Evolutionary conservation across 2,888 invertebrate species (phyloP), one percentile per base, ranked within the genome.

Genomic region (Scaptomyza tumidula): DNA sequence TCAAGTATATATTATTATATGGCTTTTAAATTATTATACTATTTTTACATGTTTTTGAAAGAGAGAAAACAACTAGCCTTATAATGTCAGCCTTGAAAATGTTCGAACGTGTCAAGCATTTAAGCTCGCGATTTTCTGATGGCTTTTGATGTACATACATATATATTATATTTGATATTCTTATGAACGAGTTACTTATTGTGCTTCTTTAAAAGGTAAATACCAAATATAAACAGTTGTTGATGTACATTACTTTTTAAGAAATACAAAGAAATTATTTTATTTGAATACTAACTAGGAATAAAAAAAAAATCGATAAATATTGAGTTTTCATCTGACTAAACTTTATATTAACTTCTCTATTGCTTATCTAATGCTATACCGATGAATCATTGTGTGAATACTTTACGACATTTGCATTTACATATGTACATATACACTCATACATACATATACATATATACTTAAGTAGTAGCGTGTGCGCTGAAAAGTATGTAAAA

Each of bases 401-500:
- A 65, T 41, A 45, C 31, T 29, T 54, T 65, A 14, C 65, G 54
- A 13, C 37, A 65, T 63, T 64, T 44, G 31, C 53, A 64, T 64
- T 31, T 62, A 19, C 56, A 60, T 37, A 24, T n/a, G 3, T 37
- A 27, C 11, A 50, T 37, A 33, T 9, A 7, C n/a, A 48, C 27
- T 1, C 10, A 33, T 33, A 33, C 33, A 33, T 10, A 33, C 6
- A 33, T 49, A 19, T 6, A 13, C 13, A 44, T 44, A 27, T 24
- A 35, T 6, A 35, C 5, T 6, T 10, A 24, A 24, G 6, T 50
- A n/a, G 10, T 52, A 16, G 16, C 29, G 37, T 29, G 5, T 44
- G 54, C 63, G 73, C 72, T 76, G 35, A 73, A 76, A 74, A 74
- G 60, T 74, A 71, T 71, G 77, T 74, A 56, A 70, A 49, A 48